These are phyloP conservation scores for Stenotaenia linearis DNA, from an alignment of 2,888 invertebrate species.

Conservation along the genomic window DNA sequence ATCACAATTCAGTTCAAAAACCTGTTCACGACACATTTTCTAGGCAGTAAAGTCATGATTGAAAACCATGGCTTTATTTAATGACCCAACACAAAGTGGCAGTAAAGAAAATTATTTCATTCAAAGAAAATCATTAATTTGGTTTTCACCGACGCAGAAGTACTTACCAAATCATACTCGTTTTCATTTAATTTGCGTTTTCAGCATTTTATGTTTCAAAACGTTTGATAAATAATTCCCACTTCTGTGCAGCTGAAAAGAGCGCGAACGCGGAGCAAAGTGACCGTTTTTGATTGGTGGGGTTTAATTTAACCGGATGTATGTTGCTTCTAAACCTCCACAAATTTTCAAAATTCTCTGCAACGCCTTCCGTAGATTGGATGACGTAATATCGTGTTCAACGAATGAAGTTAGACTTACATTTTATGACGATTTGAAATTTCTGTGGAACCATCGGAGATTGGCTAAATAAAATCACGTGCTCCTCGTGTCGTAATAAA, in stretches of 20 bases:
- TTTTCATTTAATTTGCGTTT: not conserved
- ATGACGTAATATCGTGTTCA: too few relatives aligned
- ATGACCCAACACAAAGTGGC: not conserved
- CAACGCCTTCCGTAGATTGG: too few relatives aligned
- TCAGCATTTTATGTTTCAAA: not conserved
- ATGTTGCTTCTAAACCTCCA: not conserved
- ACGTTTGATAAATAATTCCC: not conserved
- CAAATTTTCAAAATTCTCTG: too few relatives aligned
- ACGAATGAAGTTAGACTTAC: too few relatives aligned
- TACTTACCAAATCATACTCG: not conserved
- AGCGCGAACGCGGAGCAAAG: not conserved
- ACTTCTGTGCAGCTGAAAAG: not conserved
- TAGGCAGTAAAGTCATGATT: too few relatives aligned
- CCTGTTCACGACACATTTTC: too few relatives aligned
- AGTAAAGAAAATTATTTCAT: not conserved
- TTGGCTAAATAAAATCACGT: too few relatives aligned
- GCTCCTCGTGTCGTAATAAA: too few relatives aligned
- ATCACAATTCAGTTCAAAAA: not conserved
- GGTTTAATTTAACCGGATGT: not conserved
- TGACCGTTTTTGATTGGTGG: not conserved
- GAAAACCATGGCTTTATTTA: not conserved
- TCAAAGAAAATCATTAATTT: not conserved
- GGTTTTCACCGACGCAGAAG: not conserved
- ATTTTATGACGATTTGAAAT: too few relatives aligned
- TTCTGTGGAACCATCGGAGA: too few relatives aligned